Conservation (phyloP, 2,113 vertebrate species). For the Ploceus nigricollis region DNA sequence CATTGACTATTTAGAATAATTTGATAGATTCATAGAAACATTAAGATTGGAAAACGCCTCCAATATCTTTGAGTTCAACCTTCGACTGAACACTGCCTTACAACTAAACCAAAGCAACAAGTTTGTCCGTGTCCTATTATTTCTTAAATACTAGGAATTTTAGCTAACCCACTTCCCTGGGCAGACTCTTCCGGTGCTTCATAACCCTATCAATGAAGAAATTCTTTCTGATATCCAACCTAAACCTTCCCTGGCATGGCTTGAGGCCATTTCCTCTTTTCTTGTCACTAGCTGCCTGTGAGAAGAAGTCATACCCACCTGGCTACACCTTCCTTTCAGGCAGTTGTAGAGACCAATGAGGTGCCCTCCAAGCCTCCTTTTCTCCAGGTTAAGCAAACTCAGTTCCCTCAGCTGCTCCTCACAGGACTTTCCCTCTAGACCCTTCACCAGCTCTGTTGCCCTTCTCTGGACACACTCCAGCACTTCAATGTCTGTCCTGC, state of each 20-base stretch:
- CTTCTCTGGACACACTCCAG: fast-evolving
- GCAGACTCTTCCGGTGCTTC: neutral
- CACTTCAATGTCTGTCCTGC: neutral
- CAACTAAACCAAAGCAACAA: neutral
- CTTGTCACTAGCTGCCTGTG: neutral
- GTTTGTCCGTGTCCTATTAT: neutral
- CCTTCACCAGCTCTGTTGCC: fast-evolving
- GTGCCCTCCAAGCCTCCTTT: fast-evolving
- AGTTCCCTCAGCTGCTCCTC: neutral
- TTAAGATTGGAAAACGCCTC: neutral
- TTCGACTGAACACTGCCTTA: fast-evolving
- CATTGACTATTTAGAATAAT: neutral
- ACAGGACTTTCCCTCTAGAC: neutral
- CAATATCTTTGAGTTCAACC: neutral
- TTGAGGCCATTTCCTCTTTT: neutral
- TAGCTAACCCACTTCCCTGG: neutral
- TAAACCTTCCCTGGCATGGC: neutral
- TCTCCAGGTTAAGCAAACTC: neutral
- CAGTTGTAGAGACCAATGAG: too few relatives aligned
- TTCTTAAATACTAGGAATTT: neutral
- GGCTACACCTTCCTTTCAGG: neutral
- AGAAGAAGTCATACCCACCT: fast-evolving
- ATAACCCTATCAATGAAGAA: neutral
- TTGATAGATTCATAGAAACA: neutral
- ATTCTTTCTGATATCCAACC: neutral